Base-by-base conservation (phyloP, 2,113 vertebrate species). In the Mesoclemmys tuberculata region DNA sequence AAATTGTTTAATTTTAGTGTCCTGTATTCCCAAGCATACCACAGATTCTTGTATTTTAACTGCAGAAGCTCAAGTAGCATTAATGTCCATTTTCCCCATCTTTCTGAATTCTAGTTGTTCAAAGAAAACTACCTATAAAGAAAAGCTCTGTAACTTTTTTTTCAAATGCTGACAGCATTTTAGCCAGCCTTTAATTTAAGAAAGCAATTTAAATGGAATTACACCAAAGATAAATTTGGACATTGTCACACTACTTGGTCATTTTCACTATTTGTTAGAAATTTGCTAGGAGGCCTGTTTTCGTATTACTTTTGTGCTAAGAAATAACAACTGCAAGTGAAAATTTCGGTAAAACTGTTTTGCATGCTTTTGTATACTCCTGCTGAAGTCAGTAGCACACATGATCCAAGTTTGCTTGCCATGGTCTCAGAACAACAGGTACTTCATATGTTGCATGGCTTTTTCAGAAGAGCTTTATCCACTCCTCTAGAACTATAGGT, bases 191-290 rank as follows among this genome's bases (percentile, higher is more conserved):
- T 84, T 35, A 54, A 5, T 71, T n/a, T 38, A 52, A 24, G 51
- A 52, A 52, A 52, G 51, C 51, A 18, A 52, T 52, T 52, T 18
- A 52, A 52, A 44, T 31, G 85, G 89, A 80, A 41, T 71, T 44
- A 51, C 24, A 31, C 14, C 38, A 10, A 44, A 44, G 27, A 19
- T 5, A 29, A 81, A 93, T 85, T 4, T 26, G 75, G 22, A 58
- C 51, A 0, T 19, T 49, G n/a, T 46, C 68, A 22, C 46, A 64
- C 0, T 21, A 64, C 0, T 21, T 49, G 88, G 71, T 41, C 16
- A 51, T 85, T 68, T 89, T 64, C 5, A 54, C 27, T 54, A 13
- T 6, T 18, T 27, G 58, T 14, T 22, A 75, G 38, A 75, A 29
- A 46, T 58, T 85, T 61, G 5, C 85, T 94, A 58, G 88, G 44